Conservation (phyloP, 2,888 invertebrate genomes). For the Xanthorhoe spadicearia region DNA sequence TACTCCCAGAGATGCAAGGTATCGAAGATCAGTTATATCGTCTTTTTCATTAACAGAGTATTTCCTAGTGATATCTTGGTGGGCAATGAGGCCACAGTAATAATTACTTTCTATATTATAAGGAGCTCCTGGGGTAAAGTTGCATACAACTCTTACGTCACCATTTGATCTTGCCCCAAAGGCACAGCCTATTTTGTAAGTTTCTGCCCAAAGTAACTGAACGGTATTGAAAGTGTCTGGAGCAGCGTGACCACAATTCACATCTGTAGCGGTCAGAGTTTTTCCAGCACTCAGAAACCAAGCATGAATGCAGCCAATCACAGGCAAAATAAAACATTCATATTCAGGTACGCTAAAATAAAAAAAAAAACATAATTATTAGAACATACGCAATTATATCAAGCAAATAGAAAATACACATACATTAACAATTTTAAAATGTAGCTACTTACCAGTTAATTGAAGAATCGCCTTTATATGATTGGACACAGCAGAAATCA, state of each 20-base stretch:
- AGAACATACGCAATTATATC: neutral
- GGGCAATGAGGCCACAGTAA: slow-evolving; percentile 68
- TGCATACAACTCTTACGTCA: slow-evolving; percentile 70
- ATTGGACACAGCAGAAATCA: slow-evolving; percentile 62
- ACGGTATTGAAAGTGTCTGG: slow-evolving; percentile 63
- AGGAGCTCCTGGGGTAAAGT: slow-evolving; percentile 75
- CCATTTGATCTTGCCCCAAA: slow-evolving; percentile 59
- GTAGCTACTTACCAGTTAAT: slow-evolving; percentile 64
- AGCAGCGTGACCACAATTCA: slow-evolving; percentile 68
- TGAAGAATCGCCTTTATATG: slow-evolving; percentile 40
- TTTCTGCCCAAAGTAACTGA: slow-evolving; percentile 74
- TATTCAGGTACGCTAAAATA: slow-evolving; percentile 66
- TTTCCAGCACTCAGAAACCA: slow-evolving; percentile 71
- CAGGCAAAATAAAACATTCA: slow-evolving; percentile 68
- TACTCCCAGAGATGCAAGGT: slow-evolving; percentile 55
- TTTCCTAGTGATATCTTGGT: slow-evolving; percentile 48
- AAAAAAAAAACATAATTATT: slow-evolving; percentile 12
- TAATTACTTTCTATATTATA: slow-evolving; percentile 61
- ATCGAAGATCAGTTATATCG: slow-evolving; percentile 48
- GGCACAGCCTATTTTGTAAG: slow-evolving; percentile 75
- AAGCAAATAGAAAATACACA: neutral
- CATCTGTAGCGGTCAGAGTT: slow-evolving; percentile 58
- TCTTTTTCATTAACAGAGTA: slow-evolving; percentile 24
- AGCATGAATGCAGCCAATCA: slow-evolving; percentile 71
- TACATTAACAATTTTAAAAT: neutral